These are phyloP conservation scores for Oceanodroma leucorhoa DNA, from an alignment of 2,797 vertebrate genomes.

Conservation along the genomic window DNA sequence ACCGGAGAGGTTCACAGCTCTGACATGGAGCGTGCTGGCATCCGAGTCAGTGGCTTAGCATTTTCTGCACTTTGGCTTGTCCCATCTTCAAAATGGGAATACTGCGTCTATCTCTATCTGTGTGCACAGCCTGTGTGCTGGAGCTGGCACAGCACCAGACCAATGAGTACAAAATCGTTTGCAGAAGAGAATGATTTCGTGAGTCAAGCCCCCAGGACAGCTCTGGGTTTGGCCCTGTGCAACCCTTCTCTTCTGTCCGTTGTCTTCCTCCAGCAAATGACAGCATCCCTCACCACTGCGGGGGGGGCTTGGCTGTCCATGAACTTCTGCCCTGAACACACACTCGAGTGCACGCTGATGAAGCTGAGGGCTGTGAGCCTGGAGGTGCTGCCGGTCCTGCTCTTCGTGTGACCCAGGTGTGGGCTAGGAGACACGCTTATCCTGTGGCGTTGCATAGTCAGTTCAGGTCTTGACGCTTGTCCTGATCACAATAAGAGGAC, in stretches of 20 bases:
- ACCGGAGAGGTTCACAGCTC: neutral
- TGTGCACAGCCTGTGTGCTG: neutral
- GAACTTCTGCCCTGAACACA: fast-evolving
- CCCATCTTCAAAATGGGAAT: neutral
- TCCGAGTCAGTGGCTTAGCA: fast-evolving
- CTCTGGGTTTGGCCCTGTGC: neutral
- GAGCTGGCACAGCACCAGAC: neutral
- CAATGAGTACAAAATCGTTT: fast-evolving
- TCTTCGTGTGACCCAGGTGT: fast-evolving
- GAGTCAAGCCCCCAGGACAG: neutral
- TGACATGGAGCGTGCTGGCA: fast-evolving
- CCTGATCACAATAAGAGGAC: neutral
- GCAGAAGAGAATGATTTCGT: neutral
- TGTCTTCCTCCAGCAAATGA: neutral
- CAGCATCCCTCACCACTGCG: neutral
- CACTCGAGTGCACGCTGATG: fast-evolving
- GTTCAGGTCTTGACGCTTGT: neutral
- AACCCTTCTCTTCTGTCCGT: neutral
- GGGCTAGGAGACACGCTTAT: neutral
- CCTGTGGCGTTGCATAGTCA: neutral
- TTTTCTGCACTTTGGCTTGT: neutral
- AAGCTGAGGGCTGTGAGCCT: neutral
- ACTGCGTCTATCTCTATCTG: fast-evolving
- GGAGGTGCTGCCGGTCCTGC: neutral
- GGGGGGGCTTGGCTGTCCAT: fast-evolving